phyloP scores from a whole-genome alignment of 2,888 invertebrate species.

The Drosophila incognita region DNA sequence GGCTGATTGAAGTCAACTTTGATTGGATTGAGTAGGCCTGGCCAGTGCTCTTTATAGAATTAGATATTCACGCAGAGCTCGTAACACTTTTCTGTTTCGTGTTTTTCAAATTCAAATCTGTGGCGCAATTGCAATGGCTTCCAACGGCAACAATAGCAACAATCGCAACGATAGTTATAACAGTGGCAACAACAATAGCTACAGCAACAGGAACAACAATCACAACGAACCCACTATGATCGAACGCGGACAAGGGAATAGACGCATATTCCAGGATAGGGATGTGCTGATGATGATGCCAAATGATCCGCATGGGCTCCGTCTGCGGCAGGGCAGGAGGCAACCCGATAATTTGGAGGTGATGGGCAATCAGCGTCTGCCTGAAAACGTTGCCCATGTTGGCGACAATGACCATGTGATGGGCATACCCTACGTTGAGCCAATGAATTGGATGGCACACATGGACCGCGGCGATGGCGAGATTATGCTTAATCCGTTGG shows the following conservation, averaged over 20 bases:
- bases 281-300: no score
- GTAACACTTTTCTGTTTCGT: conserved; percentile 55
- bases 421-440: conserved; percentile 32
- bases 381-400: conserved; percentile 42
- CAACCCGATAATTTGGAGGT: no score
- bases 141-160: conserved; percentile 39
- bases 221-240: no score
- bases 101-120: conserved; percentile 54
- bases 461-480: conserved; percentile 53
- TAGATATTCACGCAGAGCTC: conserved; percentile 51
- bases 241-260: no score
- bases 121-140: conserved; percentile 49
- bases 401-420: conserved; percentile 45
- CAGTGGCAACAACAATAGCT: conserved; percentile 3
- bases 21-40: conserved; percentile 17
- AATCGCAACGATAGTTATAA: neutral
- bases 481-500: no score
- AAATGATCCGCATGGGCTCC: no score
- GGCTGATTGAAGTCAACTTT: neutral
- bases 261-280: no score
- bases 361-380: conserved; percentile 21
- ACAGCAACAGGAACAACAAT: no score
- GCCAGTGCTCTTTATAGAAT: neutral
- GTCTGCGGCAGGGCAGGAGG: no score
- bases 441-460: conserved; percentile 30